phyloP scores from a whole-genome alignment of 2,888 invertebrate species.

The Tryphoninae sp. region DNA sequence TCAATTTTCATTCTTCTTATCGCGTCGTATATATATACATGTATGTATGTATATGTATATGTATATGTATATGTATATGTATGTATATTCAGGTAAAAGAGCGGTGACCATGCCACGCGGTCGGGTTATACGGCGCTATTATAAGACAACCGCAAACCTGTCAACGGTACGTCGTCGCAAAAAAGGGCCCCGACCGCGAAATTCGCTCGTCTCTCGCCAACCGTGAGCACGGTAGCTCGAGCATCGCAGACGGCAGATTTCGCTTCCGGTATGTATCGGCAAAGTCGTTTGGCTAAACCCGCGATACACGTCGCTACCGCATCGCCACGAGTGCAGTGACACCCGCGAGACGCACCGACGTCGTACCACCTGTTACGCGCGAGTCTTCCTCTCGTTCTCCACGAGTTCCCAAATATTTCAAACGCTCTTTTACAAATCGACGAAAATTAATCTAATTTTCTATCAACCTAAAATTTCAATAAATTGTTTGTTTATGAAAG shows the following conservation, averaged over 20 bases:
- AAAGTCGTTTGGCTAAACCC: conserved; percentile 20
- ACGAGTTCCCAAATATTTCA: conserved; percentile 5
- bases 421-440: background rate
- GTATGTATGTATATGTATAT: no score
- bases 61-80: background rate
- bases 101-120: conserved; percentile 57
- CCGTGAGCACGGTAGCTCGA: conserved; percentile 55
- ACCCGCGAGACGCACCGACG: background rate
- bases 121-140: conserved; percentile 74
- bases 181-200: conserved; percentile 71
- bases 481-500: no score
- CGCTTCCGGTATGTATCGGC: conserved; percentile 71
- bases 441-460: background rate
- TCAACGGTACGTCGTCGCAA: conserved; percentile 72
- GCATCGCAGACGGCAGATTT: conserved; percentile 49
- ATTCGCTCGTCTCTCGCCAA: conserved; percentile 68
- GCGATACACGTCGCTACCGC: conserved; percentile 1
- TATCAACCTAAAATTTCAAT: no score
- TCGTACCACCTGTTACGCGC: conserved; percentile 48
- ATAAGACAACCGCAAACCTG: conserved; percentile 80
- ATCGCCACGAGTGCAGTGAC: background rate
- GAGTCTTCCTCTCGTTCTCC: conserved; percentile 50
- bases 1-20: conserved; percentile 15
- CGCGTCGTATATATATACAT: no score
- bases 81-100: conserved; percentile 51